Evolutionary conservation across 1,140 invertebrate genomes (phyloP), one percentile per base, ranked within the genome.

Genomic region (Dendroctonus ponderosae): DNA sequence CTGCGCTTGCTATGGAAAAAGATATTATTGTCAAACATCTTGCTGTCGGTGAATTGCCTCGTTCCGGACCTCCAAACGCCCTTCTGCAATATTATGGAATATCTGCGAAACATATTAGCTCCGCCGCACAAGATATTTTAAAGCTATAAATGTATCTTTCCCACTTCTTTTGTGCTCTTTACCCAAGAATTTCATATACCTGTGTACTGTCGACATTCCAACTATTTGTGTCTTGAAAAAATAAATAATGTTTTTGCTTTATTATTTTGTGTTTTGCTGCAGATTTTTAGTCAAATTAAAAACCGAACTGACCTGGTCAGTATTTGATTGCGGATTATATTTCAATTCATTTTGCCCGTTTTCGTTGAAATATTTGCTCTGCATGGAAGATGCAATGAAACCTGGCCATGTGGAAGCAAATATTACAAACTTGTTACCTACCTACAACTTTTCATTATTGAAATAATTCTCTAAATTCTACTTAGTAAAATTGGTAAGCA

Each of bases 21-120:
- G 85, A 89, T 74, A 86, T 94, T 44, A 78, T 88, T n/a, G 86
- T 99, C 5, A 91, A 91, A 71, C 90, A 90, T 74, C 76, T 99
- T 42, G 93, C 86, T 67, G 94, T 99, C n/a, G 80, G 80, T 6
- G 86, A 86, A 52, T 84, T 99, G 41, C 96, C 97, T 9, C 87
- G 96, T 53, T 98, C 96, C 62, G 97, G 97, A 5, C 90, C 93
- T 61, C 86, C 94, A 7, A 82, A 82, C 46, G 91, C 87, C 5
- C 84, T 99, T 26, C 82, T 99, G 51, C 90, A 97, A 62, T 85
- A 86, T 74, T 99, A 89, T 80, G 95, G 94, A 66, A 93, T 99
- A 74, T 92, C 89, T 72, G 86, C 93, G 0, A 86, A 84, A 51
- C 86, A 88, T 74, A 90, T 99, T 72, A 86, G 88, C 8, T 82